Percentiles rank a stretch among this genome's conserved stretches.
These are phyloP conservation scores for Amblyjoppa proteus DNA, from an alignment of 2,888 invertebrate species.

Conservation along the genomic window DNA sequence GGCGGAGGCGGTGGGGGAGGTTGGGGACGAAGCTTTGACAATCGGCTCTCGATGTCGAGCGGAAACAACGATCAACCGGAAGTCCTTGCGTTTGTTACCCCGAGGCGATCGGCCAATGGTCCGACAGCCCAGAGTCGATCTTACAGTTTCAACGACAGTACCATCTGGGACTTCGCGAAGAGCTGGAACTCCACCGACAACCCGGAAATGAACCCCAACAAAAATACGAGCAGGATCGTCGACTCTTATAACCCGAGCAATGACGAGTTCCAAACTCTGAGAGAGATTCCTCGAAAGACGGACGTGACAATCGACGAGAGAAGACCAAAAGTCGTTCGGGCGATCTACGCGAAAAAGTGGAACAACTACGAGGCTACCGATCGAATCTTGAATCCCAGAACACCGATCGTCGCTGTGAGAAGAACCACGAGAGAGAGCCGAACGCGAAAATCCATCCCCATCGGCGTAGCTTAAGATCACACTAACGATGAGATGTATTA, in stretches of 20 bases:
- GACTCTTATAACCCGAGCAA: conserved; percentile 22
- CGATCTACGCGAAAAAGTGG: conserved; percentile 73
- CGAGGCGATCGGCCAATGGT: conserved; percentile 22
- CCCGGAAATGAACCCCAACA: neutral
- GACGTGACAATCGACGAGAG: neutral
- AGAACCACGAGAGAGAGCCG: conserved; percentile 28
- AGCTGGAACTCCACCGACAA: conserved; percentile 42
- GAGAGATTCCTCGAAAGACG: neutral
- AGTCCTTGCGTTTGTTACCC: conserved; percentile 9
- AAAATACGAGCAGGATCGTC: conserved; percentile 19
- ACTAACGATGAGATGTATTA: conserved; percentile 10
- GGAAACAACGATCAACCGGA: conserved; percentile 71
- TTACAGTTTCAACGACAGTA: conserved; percentile 26
- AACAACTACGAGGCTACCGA: conserved; percentile 72
- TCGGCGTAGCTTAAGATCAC: conserved; percentile 9
- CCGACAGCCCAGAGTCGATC: neutral
- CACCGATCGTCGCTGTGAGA: conserved; percentile 61
- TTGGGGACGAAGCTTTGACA: conserved; percentile 86
- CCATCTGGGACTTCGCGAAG: conserved; percentile 35
- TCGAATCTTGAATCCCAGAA: conserved; percentile 75
- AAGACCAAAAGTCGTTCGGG: conserved; percentile 60
- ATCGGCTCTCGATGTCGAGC: conserved; percentile 80
- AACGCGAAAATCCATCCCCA: conserved; percentile 26
- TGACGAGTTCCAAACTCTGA: conserved; percentile 13
- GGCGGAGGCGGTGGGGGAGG: conserved; percentile 84